Evolutionary conservation across 2,888 invertebrate species (phyloP), one percentile per base, ranked within the genome.

Genomic region (Lacanobia wlatinum): DNA sequence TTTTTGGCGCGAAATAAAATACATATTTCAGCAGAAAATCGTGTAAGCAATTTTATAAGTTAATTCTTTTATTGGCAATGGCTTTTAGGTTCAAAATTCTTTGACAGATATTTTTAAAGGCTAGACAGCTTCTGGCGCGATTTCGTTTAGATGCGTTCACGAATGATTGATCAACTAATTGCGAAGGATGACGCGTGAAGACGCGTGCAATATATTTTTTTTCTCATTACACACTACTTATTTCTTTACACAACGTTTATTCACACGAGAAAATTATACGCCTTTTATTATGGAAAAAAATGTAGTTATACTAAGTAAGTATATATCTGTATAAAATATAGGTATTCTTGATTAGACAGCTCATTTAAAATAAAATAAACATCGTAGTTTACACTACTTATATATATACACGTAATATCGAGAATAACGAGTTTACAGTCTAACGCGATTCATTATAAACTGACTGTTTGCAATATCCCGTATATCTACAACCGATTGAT

Each of bases 141-240:
- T 74, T 76, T 84, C 68, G 68, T 73, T 83, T 56, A 68, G 82
- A 78, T 82, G 77, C 70, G 74, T 87, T 89, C 85, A 76, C 72
- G 80, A 67, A 88, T 94, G 94, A 94, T 94, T 89, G 93, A 94
- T 94, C 88, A 87, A 82, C 74, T 90, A 91, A 92, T 93, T 91
- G 87, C 84, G 79, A 80, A 85, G 85, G 87, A 88, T 88, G 87
- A 87, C 82, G 79, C 64, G 64, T 66, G 67, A 71, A 81, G 83
- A 87, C 86, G 87, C 84, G 84, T 84, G 85, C 83, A 76, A 81
- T 87, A 82, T 66, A 88, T 87, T 92, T 87, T 88, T 88, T 89
- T 89, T 87, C 86, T 87, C 88, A 88, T 90, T 91, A 89, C 74
- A 80, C 64, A 78, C 63, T 60, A 73, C 40, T 53, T 78, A 77